phyloP scores from a whole-genome alignment of 1,140 invertebrate species.

The Diachasmimorpha longicaudata region DNA sequence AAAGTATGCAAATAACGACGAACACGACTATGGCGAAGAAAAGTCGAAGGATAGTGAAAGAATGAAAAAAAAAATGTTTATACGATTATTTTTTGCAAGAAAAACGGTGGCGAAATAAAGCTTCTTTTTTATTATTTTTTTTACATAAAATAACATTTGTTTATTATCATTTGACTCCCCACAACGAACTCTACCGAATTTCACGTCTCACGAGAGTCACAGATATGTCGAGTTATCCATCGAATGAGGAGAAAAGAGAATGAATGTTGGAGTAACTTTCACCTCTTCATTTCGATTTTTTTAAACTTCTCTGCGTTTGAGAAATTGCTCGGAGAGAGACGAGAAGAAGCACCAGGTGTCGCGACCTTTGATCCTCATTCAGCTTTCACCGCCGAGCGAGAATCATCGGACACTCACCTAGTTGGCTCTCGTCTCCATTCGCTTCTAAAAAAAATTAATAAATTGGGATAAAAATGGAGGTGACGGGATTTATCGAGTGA shows the following conservation, averaged over 20 bases:
- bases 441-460: no score
- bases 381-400: constrained; percentile 28
- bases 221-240: neutral
- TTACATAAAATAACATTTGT: constrained; percentile 53
- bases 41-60: constrained; percentile 6
- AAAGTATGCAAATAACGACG: constrained; percentile 8
- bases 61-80: constrained; percentile 28
- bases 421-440: neutral
- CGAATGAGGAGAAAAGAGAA: neutral
- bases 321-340: neutral
- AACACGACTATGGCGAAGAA: constrained; percentile 18
- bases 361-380: constrained; percentile 31
- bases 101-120: constrained; percentile 65
- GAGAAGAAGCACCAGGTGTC: constrained; percentile 25
- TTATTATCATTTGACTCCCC: neutral
- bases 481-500: neutral
- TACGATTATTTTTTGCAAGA: constrained; percentile 60
- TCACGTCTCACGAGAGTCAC: neutral
- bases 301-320: neutral
- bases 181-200: neutral
- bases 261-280: constrained; percentile 13
- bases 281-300: constrained; percentile 13
- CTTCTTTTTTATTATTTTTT: constrained; percentile 64
- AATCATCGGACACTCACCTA: constrained; percentile 11
- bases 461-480: no score